A percentile compares a stretch with the other conserved stretches of the same genome.
These are phyloP conservation scores for Ammospiza caudacuta DNA, from an alignment of 2,113 vertebrate species.

Conservation along the genomic window DNA sequence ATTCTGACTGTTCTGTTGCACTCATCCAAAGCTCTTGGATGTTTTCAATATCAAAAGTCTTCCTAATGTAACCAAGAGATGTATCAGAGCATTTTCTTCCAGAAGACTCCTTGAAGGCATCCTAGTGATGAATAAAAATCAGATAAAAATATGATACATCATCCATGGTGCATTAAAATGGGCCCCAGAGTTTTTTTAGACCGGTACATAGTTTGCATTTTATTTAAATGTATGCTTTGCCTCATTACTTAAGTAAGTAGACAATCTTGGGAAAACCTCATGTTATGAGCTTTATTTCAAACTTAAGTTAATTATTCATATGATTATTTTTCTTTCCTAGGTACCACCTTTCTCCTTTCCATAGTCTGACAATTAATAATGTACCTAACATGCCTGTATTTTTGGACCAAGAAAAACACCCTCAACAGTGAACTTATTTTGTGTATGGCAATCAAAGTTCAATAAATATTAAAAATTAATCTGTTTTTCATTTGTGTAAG, in stretches of 20 bases:
- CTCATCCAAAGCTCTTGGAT: background rate
- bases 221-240: background rate
- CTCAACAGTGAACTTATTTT: background rate
- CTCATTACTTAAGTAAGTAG: background rate
- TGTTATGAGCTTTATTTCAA: conserved; percentile 13
- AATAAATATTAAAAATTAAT: conserved; percentile 31
- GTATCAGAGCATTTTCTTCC: background rate
- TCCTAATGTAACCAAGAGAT: background rate
- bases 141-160: background rate
- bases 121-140: background rate
- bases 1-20: background rate
- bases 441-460: background rate
- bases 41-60: background rate
- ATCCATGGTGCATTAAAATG: accelerated
- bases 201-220: background rate
- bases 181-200: background rate
- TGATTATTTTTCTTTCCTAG: conserved; percentile 35
- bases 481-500: conserved; percentile 15
- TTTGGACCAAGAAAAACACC: background rate
- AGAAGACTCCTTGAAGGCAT: background rate
- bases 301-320: background rate
- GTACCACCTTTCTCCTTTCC: background rate
- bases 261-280: background rate
- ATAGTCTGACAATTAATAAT: background rate
- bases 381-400: background rate